A percentile compares a stretch with the other conserved stretches of the same genome.
Evolutionary conservation across 2,113 vertebrate species (phyloP).

Genomic region (Nyctereutes procyonoides): DNA sequence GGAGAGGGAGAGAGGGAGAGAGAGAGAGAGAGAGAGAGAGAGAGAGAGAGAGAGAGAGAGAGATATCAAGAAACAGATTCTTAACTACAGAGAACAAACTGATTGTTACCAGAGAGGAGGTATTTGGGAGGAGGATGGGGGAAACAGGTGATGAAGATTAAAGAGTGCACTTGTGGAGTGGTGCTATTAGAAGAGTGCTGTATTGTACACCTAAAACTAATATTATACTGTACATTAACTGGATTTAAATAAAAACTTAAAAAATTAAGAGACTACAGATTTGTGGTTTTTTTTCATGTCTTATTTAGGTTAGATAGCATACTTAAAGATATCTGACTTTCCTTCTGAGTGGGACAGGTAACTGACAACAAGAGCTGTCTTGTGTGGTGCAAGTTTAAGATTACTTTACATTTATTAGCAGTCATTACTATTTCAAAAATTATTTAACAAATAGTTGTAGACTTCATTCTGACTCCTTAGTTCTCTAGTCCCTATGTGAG

Average conservation of each 20-base stretch:
- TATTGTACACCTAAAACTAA: not conserved
- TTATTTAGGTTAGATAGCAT: not conserved
- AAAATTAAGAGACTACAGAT: not conserved
- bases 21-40: no score
- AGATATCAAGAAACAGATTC: not conserved
- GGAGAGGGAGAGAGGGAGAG: not conserved
- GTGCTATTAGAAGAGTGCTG: not conserved
- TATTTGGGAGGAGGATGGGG: not conserved
- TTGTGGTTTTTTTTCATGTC: not conserved
- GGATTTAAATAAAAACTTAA: not conserved
- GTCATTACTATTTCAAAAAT: slow-evolving; percentile 2
- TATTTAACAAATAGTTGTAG: not conserved
- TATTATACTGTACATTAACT: not conserved
- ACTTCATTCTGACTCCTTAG: not conserved
- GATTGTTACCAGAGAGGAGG: not conserved
- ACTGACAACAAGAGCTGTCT: not conserved
- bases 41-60: not conserved
- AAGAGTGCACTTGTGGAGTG: not conserved
- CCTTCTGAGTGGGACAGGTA: not conserved
- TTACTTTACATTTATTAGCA: slow-evolving; percentile 31
- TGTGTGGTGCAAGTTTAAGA: not conserved
- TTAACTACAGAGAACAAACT: not conserved
- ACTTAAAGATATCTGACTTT: not conserved
- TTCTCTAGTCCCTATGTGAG: not conserved
- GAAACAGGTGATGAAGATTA: not conserved